These are phyloP conservation scores for Trogon melanurus DNA, from an alignment of 2,113 vertebrate genomes.

Conservation along the genomic window DNA sequence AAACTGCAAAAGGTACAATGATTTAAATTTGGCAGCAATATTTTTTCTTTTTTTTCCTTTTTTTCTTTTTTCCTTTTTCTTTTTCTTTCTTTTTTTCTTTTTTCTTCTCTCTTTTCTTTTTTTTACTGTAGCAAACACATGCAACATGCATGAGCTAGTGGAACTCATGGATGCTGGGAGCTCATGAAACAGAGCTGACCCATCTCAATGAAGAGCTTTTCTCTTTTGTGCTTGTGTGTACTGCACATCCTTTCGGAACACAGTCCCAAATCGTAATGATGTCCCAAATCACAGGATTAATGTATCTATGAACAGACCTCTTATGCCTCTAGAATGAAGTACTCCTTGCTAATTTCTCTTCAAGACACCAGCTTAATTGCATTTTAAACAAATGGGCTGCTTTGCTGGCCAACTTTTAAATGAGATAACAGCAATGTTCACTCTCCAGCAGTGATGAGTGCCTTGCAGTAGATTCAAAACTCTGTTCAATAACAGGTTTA, in stretches of 20 bases:
- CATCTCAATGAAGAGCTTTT: not conserved
- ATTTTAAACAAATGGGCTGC: slow-evolving; percentile 94
- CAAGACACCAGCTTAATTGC: slow-evolving; percentile 92
- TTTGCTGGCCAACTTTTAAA: slow-evolving; percentile 92
- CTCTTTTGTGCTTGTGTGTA: slow-evolving; percentile 41
- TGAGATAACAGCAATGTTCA: slow-evolving; percentile 89
- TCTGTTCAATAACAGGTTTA: slow-evolving; percentile 89
- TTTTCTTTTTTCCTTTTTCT: too few species aligned
- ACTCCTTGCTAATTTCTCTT: slow-evolving; percentile 91
- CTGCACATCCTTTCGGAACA: slow-evolving; percentile 59
- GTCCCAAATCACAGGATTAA: slow-evolving; percentile 89
- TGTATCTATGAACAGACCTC: slow-evolving; percentile 86
- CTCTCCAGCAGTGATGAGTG: slow-evolving; percentile 92
- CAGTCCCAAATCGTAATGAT: slow-evolving; percentile 67
- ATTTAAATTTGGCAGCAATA: not conserved
- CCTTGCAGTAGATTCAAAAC: slow-evolving; percentile 89
- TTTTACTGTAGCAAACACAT: not conserved
- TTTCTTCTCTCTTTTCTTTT: too few species aligned
- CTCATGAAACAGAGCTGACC: slow-evolving; percentile 22
- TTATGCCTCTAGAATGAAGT: slow-evolving; percentile 90
- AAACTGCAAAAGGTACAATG: slow-evolving; percentile 1
- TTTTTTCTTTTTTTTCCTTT: not conserved
- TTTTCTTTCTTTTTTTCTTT: too few species aligned
- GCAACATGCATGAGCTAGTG: not conserved
- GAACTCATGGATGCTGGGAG: not conserved